These are phyloP conservation scores for Caenorhabditis tropicalis DNA, from an alignment of 1,140 invertebrate species.

Conservation along the genomic window DNA sequence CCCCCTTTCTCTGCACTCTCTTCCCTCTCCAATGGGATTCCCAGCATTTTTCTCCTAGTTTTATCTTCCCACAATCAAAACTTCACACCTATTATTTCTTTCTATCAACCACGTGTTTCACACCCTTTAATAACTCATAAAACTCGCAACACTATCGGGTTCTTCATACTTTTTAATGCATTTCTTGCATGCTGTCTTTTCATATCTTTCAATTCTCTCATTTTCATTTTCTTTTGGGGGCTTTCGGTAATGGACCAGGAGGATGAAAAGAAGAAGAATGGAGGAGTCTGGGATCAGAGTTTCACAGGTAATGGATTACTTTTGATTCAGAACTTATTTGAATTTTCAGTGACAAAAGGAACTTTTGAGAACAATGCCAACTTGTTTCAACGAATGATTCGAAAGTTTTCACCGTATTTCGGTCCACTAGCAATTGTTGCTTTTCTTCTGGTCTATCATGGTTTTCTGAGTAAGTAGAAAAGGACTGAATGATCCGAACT, in stretches of 20 bases:
- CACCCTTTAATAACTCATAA: conserved; percentile 51
- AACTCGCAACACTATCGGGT: background rate
- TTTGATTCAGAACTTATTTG: background rate
- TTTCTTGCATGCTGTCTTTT: conserved; percentile 7
- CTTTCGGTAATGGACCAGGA: background rate
- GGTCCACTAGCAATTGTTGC: background rate
- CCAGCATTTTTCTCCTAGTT: too few relatives aligned
- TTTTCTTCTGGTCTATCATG: conserved; percentile 51
- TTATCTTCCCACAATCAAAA: background rate
- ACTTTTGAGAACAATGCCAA: background rate
- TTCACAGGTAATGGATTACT: background rate
- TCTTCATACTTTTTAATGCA: background rate
- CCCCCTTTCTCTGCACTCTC: too few relatives aligned
- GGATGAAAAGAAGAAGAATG: background rate
- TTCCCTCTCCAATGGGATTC: too few relatives aligned
- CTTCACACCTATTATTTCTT: conserved; percentile 55
- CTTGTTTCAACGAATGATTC: background rate
- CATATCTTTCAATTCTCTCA: background rate
- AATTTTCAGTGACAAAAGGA: conserved; percentile 2
- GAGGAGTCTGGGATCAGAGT: background rate
- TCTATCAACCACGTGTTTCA: conserved; percentile 61
- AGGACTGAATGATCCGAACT: too few relatives aligned
- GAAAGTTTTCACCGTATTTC: background rate
- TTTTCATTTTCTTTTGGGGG: background rate
- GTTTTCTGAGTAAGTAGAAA: conserved; percentile 52